Evolutionary conservation across 2,113 vertebrate genomes (phyloP), one percentile per base, ranked within the genome.

Genomic region (Gobius niger): DNA sequence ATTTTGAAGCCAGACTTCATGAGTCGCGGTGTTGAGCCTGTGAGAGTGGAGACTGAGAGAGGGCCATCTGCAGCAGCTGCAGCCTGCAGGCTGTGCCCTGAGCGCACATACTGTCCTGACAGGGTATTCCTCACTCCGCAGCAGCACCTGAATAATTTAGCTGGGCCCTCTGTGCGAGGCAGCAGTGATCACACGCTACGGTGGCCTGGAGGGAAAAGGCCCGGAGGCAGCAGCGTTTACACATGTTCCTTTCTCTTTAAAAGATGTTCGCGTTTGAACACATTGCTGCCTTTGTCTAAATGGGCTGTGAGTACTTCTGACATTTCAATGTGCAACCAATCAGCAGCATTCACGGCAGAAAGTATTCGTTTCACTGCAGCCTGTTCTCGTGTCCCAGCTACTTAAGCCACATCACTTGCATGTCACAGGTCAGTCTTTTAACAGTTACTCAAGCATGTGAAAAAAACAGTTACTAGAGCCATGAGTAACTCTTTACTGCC

Each of bases 81-180:
- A 82, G 16, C 18, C 89, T 83, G 67, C 52, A 85, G 90, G 87
- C 84, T 44, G 82, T 67, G 82, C 83, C 89, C 86, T 46, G 75
- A 87, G 74, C 80, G 56, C 11, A 46, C 82, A 84, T 82, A 64
- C 82, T 87, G 73, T 82, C 81, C 86, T 88, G 89, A 90, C 85
- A 86, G 74, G 75, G 81, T 82, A 82, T 84, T 83, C 80, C 81
- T 84, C 80, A 77, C 72, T 65, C 75, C 65, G 56, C 57, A 83
- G 81, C 78, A 77, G 78, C 84, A 19, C 7, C 18, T 91, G 82
- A 91, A 91, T 92, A 82, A 93, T 91, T 91, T 78, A 92, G 78
- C 70, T 71, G 59, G 73, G 63, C 72, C 75, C 69, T 76, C 59
- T 47, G 51, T 73, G 52, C 52, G 72, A 79, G 78, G 69, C 82